Percentiles rank a stretch among this genome's conserved stretches.
phyloP scores from a whole-genome alignment of 2,888 invertebrate genomes.

The Chloroclystis v-ata region DNA sequence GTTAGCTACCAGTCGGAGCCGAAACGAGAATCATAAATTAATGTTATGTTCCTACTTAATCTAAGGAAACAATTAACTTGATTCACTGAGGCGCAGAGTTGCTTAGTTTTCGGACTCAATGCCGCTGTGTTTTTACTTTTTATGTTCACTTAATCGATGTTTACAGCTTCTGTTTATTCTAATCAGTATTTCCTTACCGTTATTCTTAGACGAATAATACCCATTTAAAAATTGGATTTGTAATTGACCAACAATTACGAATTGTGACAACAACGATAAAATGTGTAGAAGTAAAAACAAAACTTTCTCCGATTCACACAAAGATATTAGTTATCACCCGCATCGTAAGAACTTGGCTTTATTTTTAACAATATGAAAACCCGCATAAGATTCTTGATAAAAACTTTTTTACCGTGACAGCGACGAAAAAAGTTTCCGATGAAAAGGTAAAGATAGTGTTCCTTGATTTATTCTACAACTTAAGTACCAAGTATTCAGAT shows the following conservation, averaged over 20 bases:
- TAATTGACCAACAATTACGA: no score
- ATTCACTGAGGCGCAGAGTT: background rate
- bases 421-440: conserved; percentile 20
- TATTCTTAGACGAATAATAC: no score
- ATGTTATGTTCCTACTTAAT: conserved; percentile 6
- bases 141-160: no score
- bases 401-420: conserved; percentile 16
- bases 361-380: conserved; percentile 9
- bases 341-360: conserved; percentile 9
- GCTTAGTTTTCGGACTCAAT: background rate
- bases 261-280: no score
- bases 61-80: conserved; percentile 3
- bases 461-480: conserved; percentile 10
- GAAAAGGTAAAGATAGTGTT: conserved; percentile 19
- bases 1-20: conserved; percentile 17
- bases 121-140: no score
- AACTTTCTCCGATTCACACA: conserved; percentile 21
- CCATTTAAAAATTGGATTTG: no score
- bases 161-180: no score
- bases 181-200: no score
- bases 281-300: no score
- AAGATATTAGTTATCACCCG: conserved; percentile 13
- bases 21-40: conserved; percentile 2
- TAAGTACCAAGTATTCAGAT: conserved; percentile 4
- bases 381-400: conserved; percentile 18